phyloP scores from a whole-genome alignment of 2,113 vertebrate genomes.

The Lipophrys pholis region DNA sequence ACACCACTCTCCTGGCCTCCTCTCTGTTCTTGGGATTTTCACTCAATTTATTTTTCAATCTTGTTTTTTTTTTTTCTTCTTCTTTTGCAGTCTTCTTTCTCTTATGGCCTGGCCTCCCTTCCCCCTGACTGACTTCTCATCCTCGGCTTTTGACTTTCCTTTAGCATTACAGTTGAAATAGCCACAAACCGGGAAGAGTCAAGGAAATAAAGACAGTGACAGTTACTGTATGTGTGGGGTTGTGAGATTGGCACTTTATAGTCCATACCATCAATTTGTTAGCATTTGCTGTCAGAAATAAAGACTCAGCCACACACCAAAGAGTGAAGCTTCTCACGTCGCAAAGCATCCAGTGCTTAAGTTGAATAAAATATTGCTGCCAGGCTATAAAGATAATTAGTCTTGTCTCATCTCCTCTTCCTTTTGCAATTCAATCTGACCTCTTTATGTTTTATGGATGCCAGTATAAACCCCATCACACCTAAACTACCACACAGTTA shows the following conservation, averaged over 20 bases:
- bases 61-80: conserved; percentile 44
- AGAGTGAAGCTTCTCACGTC: conserved; percentile 68
- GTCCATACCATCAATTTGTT: neutral
- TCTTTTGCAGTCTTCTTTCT: conserved; percentile 71
- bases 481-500: conserved; percentile 64
- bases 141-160: conserved; percentile 23
- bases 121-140: conserved; percentile 81
- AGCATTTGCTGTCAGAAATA: conserved; percentile 68
- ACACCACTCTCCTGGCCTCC: conserved; percentile 77
- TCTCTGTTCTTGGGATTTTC: conserved; percentile 75
- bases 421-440: conserved; percentile 83
- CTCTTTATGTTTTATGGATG: conserved; percentile 86
- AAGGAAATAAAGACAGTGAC: conserved; percentile 59
- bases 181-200: conserved; percentile 34
- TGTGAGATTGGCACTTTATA: conserved; percentile 38
- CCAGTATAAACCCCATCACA: conserved; percentile 66
- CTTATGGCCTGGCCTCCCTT: conserved; percentile 75
- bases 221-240: conserved; percentile 1
- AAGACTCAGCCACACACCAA: conserved; percentile 61
- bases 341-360: conserved; percentile 68
- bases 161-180: conserved; percentile 32
- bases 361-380: conserved; percentile 85
- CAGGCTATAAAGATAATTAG: conserved; percentile 85
- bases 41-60: conserved; percentile 82
- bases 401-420: conserved; percentile 79